A percentile compares a stretch with the other conserved stretches of the same genome.
These are phyloP conservation scores for Nesometra sesokonis DNA, from an alignment of 35 echinoderm and acorn worm species.

Conservation along the genomic window DNA sequence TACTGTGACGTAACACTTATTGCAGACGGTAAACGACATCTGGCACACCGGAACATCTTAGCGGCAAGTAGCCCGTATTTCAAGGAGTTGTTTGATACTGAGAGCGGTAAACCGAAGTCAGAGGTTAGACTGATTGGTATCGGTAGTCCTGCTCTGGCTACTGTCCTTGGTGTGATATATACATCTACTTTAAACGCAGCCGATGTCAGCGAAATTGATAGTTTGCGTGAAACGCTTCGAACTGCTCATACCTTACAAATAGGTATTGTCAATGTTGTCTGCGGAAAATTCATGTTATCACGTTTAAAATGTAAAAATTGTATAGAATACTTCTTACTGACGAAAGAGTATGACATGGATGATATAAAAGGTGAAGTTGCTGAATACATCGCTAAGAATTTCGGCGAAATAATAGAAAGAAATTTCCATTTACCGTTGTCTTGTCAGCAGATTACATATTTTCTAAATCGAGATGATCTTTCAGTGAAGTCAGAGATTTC, in stretches of 20 bases:
- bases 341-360: not conserved
- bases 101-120: not conserved
- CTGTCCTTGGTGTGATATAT: not conserved
- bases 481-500: not conserved
- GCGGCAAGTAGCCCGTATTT: conserved; percentile 57
- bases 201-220: conserved; percentile 14
- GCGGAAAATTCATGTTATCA: not conserved
- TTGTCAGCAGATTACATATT: not conserved
- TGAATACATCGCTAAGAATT: conserved; percentile 19
- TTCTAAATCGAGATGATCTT: not conserved
- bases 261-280: conserved; percentile 7
- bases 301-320: conserved; percentile 9
- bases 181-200: not conserved
- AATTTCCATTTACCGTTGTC: not conserved
- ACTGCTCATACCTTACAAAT: conserved; percentile 6
- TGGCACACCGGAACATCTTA: conserved; percentile 53
- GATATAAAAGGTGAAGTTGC: not conserved
- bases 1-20: conserved; percentile 68
- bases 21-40: conserved; percentile 30
- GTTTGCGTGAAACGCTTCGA: conserved; percentile 6
- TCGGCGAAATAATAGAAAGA: not conserved
- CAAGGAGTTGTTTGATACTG: conserved; percentile 20
- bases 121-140: conserved; percentile 3
- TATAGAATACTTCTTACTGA: not conserved
- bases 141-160: conserved; percentile 11